phyloP scores from a whole-genome alignment of 1,140 invertebrate genomes.

The Melitaea cinxia region DNA sequence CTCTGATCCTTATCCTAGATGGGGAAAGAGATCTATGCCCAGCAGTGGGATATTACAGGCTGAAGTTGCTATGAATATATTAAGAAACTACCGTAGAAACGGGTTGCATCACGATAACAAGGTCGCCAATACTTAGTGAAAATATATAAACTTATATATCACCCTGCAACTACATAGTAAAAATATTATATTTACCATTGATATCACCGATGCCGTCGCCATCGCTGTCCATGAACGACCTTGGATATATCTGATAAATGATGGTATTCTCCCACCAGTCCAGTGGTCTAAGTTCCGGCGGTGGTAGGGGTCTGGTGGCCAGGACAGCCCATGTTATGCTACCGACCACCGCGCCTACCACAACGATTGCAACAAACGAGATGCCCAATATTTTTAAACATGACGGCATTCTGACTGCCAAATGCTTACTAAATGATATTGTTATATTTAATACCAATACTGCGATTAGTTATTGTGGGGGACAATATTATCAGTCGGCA shows the following conservation, averaged over 20 bases:
- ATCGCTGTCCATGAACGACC: conserved; percentile 19
- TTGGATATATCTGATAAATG: conserved; percentile 21
- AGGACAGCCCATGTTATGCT: background rate
- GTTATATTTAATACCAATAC: no score
- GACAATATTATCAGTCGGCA: background rate
- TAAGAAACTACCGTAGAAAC: no score
- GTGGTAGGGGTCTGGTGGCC: background rate
- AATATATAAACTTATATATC: no score
- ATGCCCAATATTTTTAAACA: background rate
- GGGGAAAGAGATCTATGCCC: no score
- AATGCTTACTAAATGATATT: background rate
- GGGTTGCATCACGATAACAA: no score
- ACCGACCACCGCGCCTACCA: background rate
- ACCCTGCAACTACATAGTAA: no score
- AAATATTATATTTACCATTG: background rate
- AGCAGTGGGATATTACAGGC: no score
- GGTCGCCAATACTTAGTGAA: no score
- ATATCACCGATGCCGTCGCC: conserved; percentile 16
- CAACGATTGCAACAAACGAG: background rate
- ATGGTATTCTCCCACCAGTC: conserved; percentile 16
- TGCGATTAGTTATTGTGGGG: no score
- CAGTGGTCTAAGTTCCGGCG: background rate
- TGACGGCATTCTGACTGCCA: background rate
- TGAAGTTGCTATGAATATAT: no score
- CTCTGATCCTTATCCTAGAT: no score